Base-by-base conservation (phyloP, 2,113 vertebrate genomes). In the Sinocyclocheilus rhinocerous region DNA sequence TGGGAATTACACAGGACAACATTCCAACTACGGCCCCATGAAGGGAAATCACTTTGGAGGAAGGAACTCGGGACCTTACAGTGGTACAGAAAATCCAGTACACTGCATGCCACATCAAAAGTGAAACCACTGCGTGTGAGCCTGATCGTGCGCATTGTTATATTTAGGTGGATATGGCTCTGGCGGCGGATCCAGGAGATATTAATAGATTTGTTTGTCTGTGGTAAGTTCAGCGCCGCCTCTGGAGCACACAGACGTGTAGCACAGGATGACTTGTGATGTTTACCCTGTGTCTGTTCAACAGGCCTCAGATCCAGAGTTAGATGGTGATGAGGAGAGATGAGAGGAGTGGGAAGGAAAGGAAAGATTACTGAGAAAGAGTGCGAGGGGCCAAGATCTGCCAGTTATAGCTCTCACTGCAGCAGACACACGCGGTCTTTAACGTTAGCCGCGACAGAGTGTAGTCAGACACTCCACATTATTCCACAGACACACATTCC, bases 201-300 rank as follows among this genome's bases (percentile, higher is more conserved):
- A 95, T 91, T 95, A 92, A 92, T 20, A 76, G 55, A 73, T 85
- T 57, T 5, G 52, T 59, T 81, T 82, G 87, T 87, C 92, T 90
- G 69, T 69, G 94, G 95, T 95, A 92, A 94, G 95, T 94, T 88
- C 65, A 82, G 18, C 80, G 89, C 75, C 81, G 2, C 10, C 10
- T 48, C 45, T 48, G 11, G 45, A 48, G 4, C 36, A 36, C 36
- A 36, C 36, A 36, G 81, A 88, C 86, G 94, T 94, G 93, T 93
- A 93, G 95, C 95, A 95, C 96, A 97, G 96, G 97, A 96, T 99
- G 99, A 99, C 97, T 96, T 50, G 73, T 76, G 76, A 94, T 97
- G 91, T 97, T 97, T 99, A 97, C 99, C 97, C 97, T 99, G 95
- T 99, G 99, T 97, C 95, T 96, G 96, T 99, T 98, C 98, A 99